A percentile compares a stretch with the other conserved stretches of the same genome.
phyloP scores from a whole-genome alignment of 2,113 vertebrate species.

The Herpetotheres cachinnans region DNA sequence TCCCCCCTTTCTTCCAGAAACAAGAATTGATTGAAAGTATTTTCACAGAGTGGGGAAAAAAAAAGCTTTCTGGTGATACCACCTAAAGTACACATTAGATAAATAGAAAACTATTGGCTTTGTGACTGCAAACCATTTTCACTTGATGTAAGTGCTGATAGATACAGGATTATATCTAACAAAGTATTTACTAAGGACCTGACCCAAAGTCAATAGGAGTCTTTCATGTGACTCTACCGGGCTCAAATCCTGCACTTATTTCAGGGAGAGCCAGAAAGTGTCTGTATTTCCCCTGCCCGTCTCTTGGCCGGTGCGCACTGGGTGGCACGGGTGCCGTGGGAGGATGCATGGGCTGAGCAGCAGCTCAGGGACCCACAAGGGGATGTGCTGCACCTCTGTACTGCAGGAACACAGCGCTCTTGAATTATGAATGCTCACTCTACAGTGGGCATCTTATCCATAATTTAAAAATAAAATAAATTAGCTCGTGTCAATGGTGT shows the following conservation, averaged over 20 bases:
- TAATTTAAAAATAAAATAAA: not conserved
- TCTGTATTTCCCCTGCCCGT: not conserved
- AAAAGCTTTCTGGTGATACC: constrained; percentile 51
- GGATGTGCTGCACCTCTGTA: not conserved
- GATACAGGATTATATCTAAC: constrained; percentile 49
- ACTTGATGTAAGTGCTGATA: constrained; percentile 59
- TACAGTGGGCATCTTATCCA: not conserved
- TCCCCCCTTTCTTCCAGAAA: constrained; percentile 50
- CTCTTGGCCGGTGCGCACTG: not conserved
- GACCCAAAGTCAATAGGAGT: constrained; percentile 27
- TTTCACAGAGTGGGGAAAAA: constrained; percentile 19
- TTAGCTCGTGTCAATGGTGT: not conserved
- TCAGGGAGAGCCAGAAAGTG: not conserved
- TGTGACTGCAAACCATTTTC: constrained; percentile 37
- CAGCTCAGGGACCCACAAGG: rapidly evolving
- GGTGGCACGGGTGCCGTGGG: not conserved
- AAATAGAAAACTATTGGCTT: constrained; percentile 67
- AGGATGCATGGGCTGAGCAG: not conserved
- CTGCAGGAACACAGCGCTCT: not conserved
- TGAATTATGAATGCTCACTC: not conserved
- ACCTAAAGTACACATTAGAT: constrained; percentile 62
- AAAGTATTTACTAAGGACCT: constrained; percentile 56
- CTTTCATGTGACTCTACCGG: not conserved
- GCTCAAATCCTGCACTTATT: not conserved
- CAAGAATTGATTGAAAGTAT: constrained; percentile 71